Evolutionary conservation across 2,113 vertebrate species (phyloP).

Genomic region (Myotis yumanensis): DNA sequence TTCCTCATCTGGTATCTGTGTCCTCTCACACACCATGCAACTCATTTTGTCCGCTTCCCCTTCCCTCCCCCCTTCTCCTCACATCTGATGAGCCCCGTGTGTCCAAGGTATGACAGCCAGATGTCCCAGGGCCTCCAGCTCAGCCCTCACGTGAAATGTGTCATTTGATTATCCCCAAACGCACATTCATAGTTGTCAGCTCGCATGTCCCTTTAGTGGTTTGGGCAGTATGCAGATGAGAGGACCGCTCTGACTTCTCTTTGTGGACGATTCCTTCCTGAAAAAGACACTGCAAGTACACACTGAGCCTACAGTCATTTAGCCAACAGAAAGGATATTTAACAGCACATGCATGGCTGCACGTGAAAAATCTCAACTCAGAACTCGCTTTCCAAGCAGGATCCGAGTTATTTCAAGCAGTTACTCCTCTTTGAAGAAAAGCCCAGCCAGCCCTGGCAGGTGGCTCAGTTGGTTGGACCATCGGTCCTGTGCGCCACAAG

Average conservation of each 20-base stretch:
- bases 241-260: neutral
- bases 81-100: neutral
- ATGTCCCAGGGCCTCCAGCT: neutral
- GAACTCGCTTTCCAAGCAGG: slow-evolving; percentile 6
- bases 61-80: neutral
- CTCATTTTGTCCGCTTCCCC: neutral
- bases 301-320: neutral
- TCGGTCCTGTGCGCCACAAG: too few species aligned
- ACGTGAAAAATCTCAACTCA: slow-evolving; percentile 5
- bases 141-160: neutral
- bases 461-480: neutral
- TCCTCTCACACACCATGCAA: neutral
- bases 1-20: neutral
- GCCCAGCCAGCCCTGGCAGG: neutral
- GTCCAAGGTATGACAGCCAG: neutral
- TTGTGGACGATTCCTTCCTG: neutral
- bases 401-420: neutral
- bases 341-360: neutral
- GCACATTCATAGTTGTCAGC: neutral
- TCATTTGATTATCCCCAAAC: neutral
- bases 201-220: neutral
- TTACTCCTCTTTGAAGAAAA: neutral
- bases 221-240: neutral
- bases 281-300: neutral
- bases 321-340: neutral